These are phyloP conservation scores for Liopterus haemorrhoidalis DNA, from an alignment of 2,888 invertebrate genomes.

Conservation along the genomic window DNA sequence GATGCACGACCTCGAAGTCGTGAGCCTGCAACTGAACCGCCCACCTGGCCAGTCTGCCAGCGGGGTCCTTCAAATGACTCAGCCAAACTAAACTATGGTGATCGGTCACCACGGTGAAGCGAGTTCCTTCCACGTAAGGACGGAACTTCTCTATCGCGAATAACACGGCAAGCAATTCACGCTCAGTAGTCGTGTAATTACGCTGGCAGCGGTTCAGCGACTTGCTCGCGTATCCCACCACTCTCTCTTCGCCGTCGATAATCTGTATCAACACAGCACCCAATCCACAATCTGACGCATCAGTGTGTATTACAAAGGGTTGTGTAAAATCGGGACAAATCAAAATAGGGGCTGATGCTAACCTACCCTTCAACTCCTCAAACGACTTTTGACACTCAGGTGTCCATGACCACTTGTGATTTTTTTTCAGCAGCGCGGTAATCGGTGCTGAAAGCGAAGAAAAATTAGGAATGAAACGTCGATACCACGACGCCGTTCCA, in stretches of 20 bases:
- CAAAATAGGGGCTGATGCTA: not conserved
- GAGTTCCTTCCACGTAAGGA: constrained; percentile 4
- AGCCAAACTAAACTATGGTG: constrained; percentile 1
- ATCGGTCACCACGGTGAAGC: constrained; percentile 3
- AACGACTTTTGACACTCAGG: not conserved
- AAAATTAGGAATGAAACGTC: not conserved
- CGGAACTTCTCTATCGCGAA: constrained; percentile 7
- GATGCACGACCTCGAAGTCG: constrained; percentile 9
- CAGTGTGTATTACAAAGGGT: not conserved
- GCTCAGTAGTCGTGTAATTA: constrained; percentile 5
- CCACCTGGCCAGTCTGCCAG: too few species aligned
- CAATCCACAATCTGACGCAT: not conserved
- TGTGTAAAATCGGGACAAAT: not conserved
- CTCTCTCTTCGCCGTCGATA: not conserved
- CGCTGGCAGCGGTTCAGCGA: too few species aligned
- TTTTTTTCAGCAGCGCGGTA: not conserved
- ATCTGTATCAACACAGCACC: not conserved
- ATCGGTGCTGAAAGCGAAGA: not conserved
- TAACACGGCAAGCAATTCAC: constrained; percentile 4
- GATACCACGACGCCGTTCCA: too few species aligned
- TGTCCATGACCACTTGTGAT: not conserved
- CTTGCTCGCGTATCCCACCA: not conserved
- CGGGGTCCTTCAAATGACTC: not conserved
- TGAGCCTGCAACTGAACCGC: not conserved
- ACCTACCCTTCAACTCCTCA: not conserved